Percentiles rank a stretch among this genome's conserved stretches.
Evolutionary conservation across 1,140 invertebrate genomes (phyloP).

Genomic region (Penaeus vannamei): DNA sequence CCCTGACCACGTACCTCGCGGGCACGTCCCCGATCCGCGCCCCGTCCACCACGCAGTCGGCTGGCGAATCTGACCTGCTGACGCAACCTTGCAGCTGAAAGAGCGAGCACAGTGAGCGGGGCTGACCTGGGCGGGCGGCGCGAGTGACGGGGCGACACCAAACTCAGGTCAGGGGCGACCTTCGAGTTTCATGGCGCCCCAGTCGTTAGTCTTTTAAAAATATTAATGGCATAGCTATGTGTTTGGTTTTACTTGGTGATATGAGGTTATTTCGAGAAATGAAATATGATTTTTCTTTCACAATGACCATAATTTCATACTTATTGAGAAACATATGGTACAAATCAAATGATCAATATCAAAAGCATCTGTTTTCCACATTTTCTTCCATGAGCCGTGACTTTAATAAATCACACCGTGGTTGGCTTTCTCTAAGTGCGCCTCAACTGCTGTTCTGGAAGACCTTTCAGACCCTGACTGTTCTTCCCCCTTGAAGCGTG

Average conservation of each 20-base stretch:
- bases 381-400: too few species aligned
- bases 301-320: too few species aligned
- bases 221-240: neutral
- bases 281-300: too few species aligned
- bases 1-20: slow-evolving; percentile 79
- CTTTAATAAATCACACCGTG: too few species aligned
- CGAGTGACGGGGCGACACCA: slow-evolving; percentile 25
- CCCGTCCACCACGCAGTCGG: slow-evolving; percentile 77
- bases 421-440: neutral
- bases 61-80: slow-evolving; percentile 76
- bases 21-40: slow-evolving; percentile 78
- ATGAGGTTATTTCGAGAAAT: neutral
- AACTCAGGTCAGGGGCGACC: slow-evolving; percentile 3
- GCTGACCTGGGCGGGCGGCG: neutral
- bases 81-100: slow-evolving; percentile 69
- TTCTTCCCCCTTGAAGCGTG: too few species aligned
- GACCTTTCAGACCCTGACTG: neutral
- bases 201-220: neutral
- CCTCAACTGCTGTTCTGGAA: slow-evolving; percentile 40
- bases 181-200: slow-evolving; percentile 33
- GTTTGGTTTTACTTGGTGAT: neutral
- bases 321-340: too few species aligned
- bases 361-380: too few species aligned
- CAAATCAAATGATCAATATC: too few species aligned
- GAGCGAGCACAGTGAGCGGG: slow-evolving; percentile 51